Percentiles rank a stretch among this genome's conserved stretches.
phyloP scores from a whole-genome alignment of 2,888 invertebrate species.

The Cylindroiulus punctatus region DNA sequence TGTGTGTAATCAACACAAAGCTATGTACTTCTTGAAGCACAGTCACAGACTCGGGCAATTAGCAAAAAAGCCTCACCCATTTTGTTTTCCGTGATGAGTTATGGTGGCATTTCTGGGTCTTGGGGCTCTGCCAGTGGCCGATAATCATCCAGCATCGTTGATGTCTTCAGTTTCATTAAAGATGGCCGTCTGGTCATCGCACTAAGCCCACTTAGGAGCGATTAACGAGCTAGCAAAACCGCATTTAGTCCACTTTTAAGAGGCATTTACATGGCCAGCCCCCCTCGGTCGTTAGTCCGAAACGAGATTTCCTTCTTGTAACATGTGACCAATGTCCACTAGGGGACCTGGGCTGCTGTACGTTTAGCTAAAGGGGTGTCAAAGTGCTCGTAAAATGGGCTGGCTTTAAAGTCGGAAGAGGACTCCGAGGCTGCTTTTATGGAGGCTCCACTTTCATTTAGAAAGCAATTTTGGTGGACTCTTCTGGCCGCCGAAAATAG shows the following conservation, averaged over 20 bases:
- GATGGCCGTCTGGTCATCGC: not conserved
- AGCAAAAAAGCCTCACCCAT: too few relatives aligned
- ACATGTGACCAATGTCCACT: too few relatives aligned
- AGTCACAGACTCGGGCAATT: too few relatives aligned
- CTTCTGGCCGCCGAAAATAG: not conserved
- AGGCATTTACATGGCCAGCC: conserved; percentile 26
- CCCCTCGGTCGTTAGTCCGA: not conserved
- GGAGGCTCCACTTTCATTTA: conserved; percentile 1
- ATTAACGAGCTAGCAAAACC: conserved; percentile 14
- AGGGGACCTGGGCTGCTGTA: not conserved
- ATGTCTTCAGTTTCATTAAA: not conserved
- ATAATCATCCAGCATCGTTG: not conserved
- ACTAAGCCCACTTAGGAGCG: conserved; percentile 27
- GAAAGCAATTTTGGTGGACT: conserved; percentile 38
- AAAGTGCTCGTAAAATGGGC: not conserved
- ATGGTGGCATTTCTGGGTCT: not conserved
- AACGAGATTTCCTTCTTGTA: not conserved
- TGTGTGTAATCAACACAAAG: too few relatives aligned
- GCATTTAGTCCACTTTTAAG: not conserved
- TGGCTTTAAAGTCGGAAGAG: conserved; percentile 11
- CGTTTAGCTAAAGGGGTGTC: conserved; percentile 3
- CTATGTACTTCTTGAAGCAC: too few relatives aligned
- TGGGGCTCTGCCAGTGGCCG: not conserved
- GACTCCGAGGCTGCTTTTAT: conserved; percentile 4
- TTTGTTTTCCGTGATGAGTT: too few relatives aligned